Percentiles rank a stretch among this genome's conserved stretches.
phyloP scores from a whole-genome alignment of 2,797 vertebrate genomes.

The Bovichtus diacanthus region DNA sequence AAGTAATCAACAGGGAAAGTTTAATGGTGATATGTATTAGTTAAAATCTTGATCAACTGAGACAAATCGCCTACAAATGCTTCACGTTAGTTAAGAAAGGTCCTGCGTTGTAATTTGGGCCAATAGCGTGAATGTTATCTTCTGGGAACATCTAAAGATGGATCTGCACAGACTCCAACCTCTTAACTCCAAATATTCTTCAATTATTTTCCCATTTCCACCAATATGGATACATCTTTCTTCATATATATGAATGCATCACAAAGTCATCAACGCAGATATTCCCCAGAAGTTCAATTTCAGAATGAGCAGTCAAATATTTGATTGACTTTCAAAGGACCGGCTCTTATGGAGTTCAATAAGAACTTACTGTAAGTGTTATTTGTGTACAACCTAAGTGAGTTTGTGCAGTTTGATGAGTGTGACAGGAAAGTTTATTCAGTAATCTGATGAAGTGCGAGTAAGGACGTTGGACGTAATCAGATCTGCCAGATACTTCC shows the following conservation, averaged over 20 bases:
- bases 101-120: no score
- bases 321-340: not conserved
- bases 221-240: not conserved
- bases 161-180: not conserved
- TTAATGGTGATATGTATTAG: no score
- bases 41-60: no score
- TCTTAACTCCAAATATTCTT: not conserved
- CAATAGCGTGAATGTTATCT: no score
- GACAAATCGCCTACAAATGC: no score
- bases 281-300: not conserved
- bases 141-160: not conserved
- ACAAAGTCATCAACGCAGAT: not conserved
- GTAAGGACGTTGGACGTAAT: conserved; percentile 2
- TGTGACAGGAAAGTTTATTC: not conserved
- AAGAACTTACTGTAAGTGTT: not conserved
- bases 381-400: not conserved
- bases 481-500: conserved; percentile 2
- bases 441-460: not conserved
- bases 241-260: not conserved
- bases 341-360: not conserved
- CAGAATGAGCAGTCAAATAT: not conserved
- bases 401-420: not conserved
- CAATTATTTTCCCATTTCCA: not conserved
- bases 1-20: no score
- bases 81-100: no score